Evolutionary conservation across 2,888 invertebrate genomes (phyloP).

Genomic region (Xanthia togata): DNA sequence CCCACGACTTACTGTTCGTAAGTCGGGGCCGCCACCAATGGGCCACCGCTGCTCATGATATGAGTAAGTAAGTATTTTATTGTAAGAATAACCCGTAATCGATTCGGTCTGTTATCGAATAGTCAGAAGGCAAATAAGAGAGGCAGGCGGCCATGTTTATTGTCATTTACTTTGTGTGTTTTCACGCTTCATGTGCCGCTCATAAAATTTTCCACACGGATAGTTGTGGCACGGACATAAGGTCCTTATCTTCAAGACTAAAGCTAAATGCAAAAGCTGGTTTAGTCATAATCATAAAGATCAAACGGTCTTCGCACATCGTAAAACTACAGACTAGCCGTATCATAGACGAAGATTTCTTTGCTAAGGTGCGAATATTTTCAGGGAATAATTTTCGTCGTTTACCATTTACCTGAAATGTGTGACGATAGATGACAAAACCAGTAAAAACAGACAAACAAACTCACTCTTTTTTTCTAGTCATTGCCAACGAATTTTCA

Average conservation of each 20-base stretch:
- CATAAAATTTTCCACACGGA: slow-evolving; percentile 30
- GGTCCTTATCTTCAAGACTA: slow-evolving; percentile 28
- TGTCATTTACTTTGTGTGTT: slow-evolving; percentile 7
- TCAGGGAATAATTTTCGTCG: not conserved
- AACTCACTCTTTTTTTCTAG: too few species aligned
- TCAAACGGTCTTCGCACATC: slow-evolving; percentile 30
- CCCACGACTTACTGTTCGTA: too few species aligned
- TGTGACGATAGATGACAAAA: too few species aligned
- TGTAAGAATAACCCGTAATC: not conserved
- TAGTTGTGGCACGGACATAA: slow-evolving; percentile 12
- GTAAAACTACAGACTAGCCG: slow-evolving; percentile 35
- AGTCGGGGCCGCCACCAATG: too few species aligned
- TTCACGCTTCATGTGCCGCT: not conserved
- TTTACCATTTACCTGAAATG: too few species aligned
- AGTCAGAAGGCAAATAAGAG: not conserved
- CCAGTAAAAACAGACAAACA: too few species aligned
- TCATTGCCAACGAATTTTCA: too few species aligned
- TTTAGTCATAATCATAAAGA: slow-evolving; percentile 33
- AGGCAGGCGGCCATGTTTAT: not conserved
- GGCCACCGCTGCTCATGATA: too few species aligned
- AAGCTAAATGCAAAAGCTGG: slow-evolving; percentile 28
- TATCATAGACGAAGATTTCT: slow-evolving; percentile 1
- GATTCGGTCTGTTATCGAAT: not conserved
- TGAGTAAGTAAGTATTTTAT: not conserved
- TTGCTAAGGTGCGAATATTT: not conserved